Percentiles rank a stretch among this genome's conserved stretches.
Conservation (phyloP, 2,888 invertebrate species). For the Herminia tarsipennalis region DNA sequence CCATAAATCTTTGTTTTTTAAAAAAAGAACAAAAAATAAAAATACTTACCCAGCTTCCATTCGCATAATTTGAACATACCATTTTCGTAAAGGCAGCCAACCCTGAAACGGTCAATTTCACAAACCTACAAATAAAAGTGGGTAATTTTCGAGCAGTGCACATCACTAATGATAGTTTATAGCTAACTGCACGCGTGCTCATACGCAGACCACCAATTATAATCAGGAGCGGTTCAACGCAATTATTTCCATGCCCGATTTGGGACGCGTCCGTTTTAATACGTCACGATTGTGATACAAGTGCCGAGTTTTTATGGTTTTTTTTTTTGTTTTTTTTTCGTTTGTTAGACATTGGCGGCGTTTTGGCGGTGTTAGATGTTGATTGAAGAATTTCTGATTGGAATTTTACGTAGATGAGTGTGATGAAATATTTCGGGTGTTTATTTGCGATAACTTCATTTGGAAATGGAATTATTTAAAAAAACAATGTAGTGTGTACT, state of each 20-base stretch:
- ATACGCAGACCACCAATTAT: slow-evolving; percentile 63
- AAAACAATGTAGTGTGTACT: too few species aligned
- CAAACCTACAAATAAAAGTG: slow-evolving; percentile 59
- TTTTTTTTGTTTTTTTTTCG: slow-evolving; percentile 6
- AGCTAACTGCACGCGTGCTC: slow-evolving; percentile 54
- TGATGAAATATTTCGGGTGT: slow-evolving; percentile 3
- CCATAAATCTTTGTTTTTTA: too few species aligned
- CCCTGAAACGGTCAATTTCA: slow-evolving; percentile 46
- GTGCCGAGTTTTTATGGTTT: slow-evolving; percentile 16
- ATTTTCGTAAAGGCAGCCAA: slow-evolving; percentile 16
- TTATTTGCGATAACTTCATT: slow-evolving; percentile 2
- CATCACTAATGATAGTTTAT: slow-evolving; percentile 60
- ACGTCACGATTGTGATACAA: slow-evolving; percentile 38
- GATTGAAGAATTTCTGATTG: slow-evolving; percentile 20
- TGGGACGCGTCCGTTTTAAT: slow-evolving; percentile 47
- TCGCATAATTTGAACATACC: slow-evolving; percentile 1
- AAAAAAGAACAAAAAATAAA: too few species aligned
- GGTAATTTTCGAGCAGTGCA: slow-evolving; percentile 53
- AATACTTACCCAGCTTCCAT: background rate
- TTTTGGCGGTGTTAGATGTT: slow-evolving; percentile 12
- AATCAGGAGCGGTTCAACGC: slow-evolving; percentile 58
- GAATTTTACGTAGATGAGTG: slow-evolving; percentile 8
- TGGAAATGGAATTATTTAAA: too few species aligned
- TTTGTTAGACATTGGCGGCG: slow-evolving; percentile 5
- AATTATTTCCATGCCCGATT: slow-evolving; percentile 66